Conservation (phyloP, 2,888 invertebrate species). For the Acholoe squamosa region DNA sequence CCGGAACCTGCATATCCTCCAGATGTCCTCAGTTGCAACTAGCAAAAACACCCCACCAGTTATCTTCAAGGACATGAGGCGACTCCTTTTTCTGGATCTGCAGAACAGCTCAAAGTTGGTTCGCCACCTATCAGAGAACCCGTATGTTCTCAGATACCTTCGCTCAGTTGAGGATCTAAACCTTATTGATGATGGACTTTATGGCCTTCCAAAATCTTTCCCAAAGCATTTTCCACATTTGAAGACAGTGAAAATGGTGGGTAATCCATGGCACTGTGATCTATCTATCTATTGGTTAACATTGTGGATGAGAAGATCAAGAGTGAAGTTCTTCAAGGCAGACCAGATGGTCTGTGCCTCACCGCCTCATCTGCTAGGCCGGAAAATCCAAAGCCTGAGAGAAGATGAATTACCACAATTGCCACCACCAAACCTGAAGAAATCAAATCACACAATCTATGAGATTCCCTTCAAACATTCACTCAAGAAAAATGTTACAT, state of each 20-base stretch:
- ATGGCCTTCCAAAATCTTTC: constrained; percentile 88
- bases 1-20: constrained; percentile 69
- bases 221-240: constrained; percentile 89
- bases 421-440: background rate
- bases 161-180: constrained; percentile 85
- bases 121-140: constrained; percentile 62
- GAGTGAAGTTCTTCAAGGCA: constrained; percentile 82
- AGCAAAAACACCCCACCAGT: constrained; percentile 4
- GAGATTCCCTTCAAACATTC: constrained; percentile 54
- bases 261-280: constrained; percentile 89
- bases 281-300: constrained; percentile 81
- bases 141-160: constrained; percentile 56
- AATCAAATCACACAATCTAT: constrained; percentile 16
- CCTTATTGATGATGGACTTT: constrained; percentile 87
- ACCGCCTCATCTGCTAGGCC: constrained; percentile 77
- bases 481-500: constrained; percentile 27
- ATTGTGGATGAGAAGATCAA: constrained; percentile 86
- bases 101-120: constrained; percentile 71
- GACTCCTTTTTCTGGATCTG: constrained; percentile 73
- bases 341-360: constrained; percentile 83
- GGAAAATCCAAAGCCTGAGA: constrained; percentile 72
- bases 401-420: constrained; percentile 64
- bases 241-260: constrained; percentile 87
- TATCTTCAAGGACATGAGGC: constrained; percentile 68
- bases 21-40: constrained; percentile 68